Evolutionary conservation across 2,888 invertebrate species (phyloP), one percentile per base, ranked within the genome.

Genomic region (Sphecodes monilicornis): DNA sequence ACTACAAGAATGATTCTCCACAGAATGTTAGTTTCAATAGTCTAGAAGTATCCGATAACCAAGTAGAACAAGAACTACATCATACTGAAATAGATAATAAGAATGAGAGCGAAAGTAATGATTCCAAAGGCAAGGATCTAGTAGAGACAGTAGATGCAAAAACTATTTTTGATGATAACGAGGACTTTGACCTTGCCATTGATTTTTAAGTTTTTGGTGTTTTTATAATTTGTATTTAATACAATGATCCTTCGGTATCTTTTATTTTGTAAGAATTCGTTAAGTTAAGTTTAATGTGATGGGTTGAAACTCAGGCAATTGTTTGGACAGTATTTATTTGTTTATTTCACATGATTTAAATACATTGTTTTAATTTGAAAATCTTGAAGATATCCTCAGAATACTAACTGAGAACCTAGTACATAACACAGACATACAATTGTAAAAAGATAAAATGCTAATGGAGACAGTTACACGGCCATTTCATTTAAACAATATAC

Each of bases 111-210:
- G 10, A 39, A n/a, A 22, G 16, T 0, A 68, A 43, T 32, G 22
- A 46, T 76, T 72, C 11, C 4, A 10, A 13, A 41, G 32, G 0
- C 18, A 68, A 68, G 36, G 57, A 64, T 81, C 11, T 68, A n/a
- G 16, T 1, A 0, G 39, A 85, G 29, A 22, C n/a, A 36, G 29
- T 64, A 76, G 22, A 46, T 36, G 36, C 22, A 3, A 66, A 64
- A 69, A 71, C 32, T 18, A 79, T 88, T 46, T 88, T 89, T 76
- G 89, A 88, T 73, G 80, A 82, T 11, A 74, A 86, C 39, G 90
- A 92, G 46, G 85, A 85, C 29, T 75, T 92, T 50, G 89, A 92
- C 78, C 39, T 87, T 22, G 71, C 82, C 43, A 77, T 92, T 18
- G 87, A 91, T 36, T 90, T 92, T 86, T 92, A 80, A 86, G 36